phyloP scores from a whole-genome alignment of 2,797 vertebrate species.

The Chanos chanos region DNA sequence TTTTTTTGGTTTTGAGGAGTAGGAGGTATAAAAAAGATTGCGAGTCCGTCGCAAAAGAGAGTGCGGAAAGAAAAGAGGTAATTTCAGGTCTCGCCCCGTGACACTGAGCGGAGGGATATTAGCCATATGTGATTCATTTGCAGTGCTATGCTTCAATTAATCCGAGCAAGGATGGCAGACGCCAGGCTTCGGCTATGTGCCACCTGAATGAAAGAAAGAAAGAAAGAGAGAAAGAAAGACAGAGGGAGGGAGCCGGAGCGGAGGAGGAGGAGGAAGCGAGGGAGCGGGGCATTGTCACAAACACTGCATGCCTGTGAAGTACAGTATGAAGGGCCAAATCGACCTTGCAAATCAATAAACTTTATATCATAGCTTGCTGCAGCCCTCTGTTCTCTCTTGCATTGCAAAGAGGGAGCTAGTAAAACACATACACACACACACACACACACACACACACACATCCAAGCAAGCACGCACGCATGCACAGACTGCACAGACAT shows the following conservation, averaged over 20 bases:
- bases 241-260: not conserved
- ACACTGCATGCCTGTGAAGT: slow-evolving; percentile 35
- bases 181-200: slow-evolving; percentile 57
- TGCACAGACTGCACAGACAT: too few species aligned
- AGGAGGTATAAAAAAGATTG: slow-evolving; percentile 1
- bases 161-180: slow-evolving; percentile 61
- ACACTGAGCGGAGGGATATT: slow-evolving; percentile 49
- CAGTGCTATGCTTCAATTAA: slow-evolving; percentile 67
- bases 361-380: slow-evolving; percentile 48
- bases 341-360: slow-evolving; percentile 54
- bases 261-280: slow-evolving; percentile 36
- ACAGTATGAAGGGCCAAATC: slow-evolving; percentile 48
- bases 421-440: slow-evolving; percentile 3
- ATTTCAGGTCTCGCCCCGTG: slow-evolving; percentile 24
- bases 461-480: too few species aligned
- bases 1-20: slow-evolving; percentile 13
- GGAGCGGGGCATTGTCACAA: slow-evolving; percentile 44
- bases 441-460: too few species aligned
- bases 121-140: slow-evolving; percentile 70
- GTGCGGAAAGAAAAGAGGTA: slow-evolving; percentile 41
- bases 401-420: slow-evolving; percentile 10
- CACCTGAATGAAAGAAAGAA: slow-evolving; percentile 50
- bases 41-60: slow-evolving; percentile 39
- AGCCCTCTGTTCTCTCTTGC: slow-evolving; percentile 20
- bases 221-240: not conserved